Evolutionary conservation across 1,140 invertebrate genomes (phyloP).

Genomic region (Apis mellifera): Amel_HAv3.1 CM009934.2:6820001-6820500

Average conservation of each 20-base stretch:
- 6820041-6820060: not conserved
- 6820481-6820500: conserved; percentile 3
- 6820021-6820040: conserved; percentile 27
- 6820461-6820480: not conserved
- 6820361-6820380: too few species aligned
- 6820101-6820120: not conserved
- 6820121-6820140: not conserved
- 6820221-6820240: too few species aligned
- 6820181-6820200: too few species aligned
- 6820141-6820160: too few species aligned
- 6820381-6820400: not conserved
- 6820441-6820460: not conserved
- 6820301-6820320: too few species aligned
- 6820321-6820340: too few species aligned
- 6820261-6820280: not conserved
- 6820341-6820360: too few species aligned
- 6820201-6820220: too few species aligned
- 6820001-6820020: conserved; percentile 62
- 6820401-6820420: not conserved
- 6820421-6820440: not conserved
- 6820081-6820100: conserved; percentile 11
- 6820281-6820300: too few species aligned
- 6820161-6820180: too few species aligned
- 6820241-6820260: not conserved
- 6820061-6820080: conserved; percentile 24